Conservation (phyloP, 2,113 vertebrate genomes). For the Neodon shergylaensis region DNA sequence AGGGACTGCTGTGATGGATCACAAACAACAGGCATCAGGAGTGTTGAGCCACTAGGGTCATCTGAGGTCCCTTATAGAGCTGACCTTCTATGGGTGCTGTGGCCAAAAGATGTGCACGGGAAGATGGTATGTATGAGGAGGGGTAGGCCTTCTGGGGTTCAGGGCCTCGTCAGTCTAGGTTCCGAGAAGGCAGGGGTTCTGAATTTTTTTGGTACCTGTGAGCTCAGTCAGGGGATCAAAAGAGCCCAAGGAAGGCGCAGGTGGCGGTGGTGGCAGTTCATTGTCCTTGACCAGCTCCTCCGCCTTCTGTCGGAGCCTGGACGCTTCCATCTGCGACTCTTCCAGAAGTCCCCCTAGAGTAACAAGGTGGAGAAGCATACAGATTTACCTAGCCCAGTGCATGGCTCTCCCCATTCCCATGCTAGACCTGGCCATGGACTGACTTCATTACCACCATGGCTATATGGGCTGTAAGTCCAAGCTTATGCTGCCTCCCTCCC, state of each 20-base stretch:
- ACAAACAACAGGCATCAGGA: background rate
- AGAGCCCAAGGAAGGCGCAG: constrained; percentile 59
- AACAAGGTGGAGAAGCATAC: background rate
- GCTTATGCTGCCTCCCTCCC: background rate
- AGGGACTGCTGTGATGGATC: background rate
- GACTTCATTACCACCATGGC: background rate
- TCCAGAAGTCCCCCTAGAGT: constrained; percentile 93
- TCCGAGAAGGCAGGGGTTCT: too few relatives aligned
- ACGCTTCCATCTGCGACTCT: constrained; percentile 95
- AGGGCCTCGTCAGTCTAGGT: background rate
- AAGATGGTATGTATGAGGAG: background rate
- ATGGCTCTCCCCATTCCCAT: accelerated
- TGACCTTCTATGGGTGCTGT: background rate
- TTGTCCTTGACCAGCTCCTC: constrained; percentile 95
- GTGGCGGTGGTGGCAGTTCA: constrained; percentile 88
- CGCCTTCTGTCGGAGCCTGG: constrained; percentile 93
- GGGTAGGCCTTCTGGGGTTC: too few relatives aligned
- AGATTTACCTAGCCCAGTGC: background rate
- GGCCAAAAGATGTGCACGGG: background rate
- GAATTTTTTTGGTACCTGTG: constrained; percentile 73
- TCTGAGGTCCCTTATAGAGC: background rate
- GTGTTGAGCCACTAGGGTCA: background rate
- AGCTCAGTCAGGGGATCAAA: constrained; percentile 80
- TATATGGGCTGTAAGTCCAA: background rate
- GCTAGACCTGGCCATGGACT: background rate